Evolutionary conservation across 2,113 vertebrate genomes (phyloP), one percentile per base, ranked within the genome.

Genomic region (Hirundichthys speculiger): DNA sequence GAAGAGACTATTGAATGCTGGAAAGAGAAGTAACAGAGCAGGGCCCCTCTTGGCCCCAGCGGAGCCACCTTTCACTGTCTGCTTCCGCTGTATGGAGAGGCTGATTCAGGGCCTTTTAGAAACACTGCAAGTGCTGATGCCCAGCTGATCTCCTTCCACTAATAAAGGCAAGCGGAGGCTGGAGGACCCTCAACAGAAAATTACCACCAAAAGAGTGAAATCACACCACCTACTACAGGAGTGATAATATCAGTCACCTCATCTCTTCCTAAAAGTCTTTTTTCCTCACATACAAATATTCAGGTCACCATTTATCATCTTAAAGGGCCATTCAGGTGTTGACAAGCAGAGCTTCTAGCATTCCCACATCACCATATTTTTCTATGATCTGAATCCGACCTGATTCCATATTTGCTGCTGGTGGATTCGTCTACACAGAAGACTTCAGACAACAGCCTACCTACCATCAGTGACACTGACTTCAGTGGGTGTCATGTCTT

Each of bases 151-250:
- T 89, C 90, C 86, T 85, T 87, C 77, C 71, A 64, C 89, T 86
- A n/a, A 94, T 93, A 94, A 94, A 95, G 91, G 88, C 83, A 22
- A 34, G 91, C 80, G 50, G 92, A 92, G 93, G 88, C 93, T 93
- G 88, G 90, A 94, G 92, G 80, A 88, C 88, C 85, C 91, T 89
- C 85, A 64, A 93, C 94, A 94, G 93, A 93, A 96, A 97, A 94
- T 94, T 90, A 92, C 91, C 86, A 88, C 92, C 90, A 92, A 90
- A 88, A 92, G 89, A 89, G 88, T 89, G 91, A 93, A 86, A 88
- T 91, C 90, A 90, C 76, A 89, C 60, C 85, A 58, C 27, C 56
- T 24, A 0, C 80, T 77, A 80, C 83, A 85, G 22, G 46, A 66
- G 38, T 48, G 52, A 46, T 77, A 77, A 80, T 80, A 88, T 59